These are phyloP conservation scores for Paracentrotus lividus DNA, from an alignment of 53 echinoderm and acorn worm genomes.

Conservation along the genomic window DNA sequence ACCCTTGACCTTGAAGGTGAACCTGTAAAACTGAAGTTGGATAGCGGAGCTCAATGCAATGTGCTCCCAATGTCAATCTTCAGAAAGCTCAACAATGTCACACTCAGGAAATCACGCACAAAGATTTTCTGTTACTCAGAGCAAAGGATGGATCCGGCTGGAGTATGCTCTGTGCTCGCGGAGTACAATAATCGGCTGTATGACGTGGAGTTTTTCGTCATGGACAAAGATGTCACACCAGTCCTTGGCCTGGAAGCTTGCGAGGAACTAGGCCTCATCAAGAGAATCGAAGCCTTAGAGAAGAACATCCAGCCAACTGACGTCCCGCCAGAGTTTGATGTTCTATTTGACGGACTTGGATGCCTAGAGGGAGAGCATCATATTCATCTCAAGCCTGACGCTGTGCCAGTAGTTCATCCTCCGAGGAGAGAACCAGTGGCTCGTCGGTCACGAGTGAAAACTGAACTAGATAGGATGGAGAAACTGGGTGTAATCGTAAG, in stretches of 20 bases:
- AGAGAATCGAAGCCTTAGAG: not conserved
- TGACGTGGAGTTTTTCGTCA: not conserved
- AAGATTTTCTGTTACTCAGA: too few species aligned
- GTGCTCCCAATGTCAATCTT: too few species aligned
- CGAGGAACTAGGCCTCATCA: not conserved
- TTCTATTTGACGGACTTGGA: not conserved
- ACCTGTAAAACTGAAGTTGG: too few species aligned
- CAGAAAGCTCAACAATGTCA: too few species aligned
- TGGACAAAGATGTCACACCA: not conserved
- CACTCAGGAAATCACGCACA: too few species aligned
- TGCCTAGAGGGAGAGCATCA: not conserved
- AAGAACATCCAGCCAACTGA: not conserved
- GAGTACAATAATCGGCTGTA: not conserved
- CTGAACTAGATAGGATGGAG: not conserved
- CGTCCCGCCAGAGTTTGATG: not conserved
- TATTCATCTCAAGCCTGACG: not conserved
- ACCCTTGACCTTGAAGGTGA: too few species aligned
- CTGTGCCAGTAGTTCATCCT: not conserved
- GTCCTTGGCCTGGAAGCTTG: constrained; percentile 29
- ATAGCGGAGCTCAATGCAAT: too few species aligned
- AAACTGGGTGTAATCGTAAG: not conserved
- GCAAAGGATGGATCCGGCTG: constrained; percentile 6
- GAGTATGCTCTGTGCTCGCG: too few species aligned
- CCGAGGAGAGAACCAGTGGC: not conserved
- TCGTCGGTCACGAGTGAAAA: not conserved